Evolutionary conservation across 1,140 invertebrate species (phyloP).

Genomic region (Trichogramma pretiosum): DNA sequence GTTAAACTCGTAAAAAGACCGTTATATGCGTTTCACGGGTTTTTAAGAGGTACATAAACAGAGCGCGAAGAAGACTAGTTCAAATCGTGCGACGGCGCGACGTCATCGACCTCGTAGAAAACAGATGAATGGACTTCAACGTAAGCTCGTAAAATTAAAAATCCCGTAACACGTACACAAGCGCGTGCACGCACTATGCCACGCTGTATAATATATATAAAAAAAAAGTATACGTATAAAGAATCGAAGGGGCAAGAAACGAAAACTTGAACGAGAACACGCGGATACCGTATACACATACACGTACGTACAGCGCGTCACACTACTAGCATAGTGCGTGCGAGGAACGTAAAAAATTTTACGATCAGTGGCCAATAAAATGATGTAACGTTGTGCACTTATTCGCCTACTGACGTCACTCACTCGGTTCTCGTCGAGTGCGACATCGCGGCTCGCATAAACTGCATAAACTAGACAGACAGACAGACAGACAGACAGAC

Average conservation of each 20-base stretch:
- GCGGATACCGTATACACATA: too few relatives aligned
- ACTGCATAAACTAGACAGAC: constrained; percentile 35
- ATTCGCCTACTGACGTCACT: constrained; percentile 25
- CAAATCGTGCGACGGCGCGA: not conserved
- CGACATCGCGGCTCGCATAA: constrained; percentile 35
- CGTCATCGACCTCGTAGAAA: not conserved
- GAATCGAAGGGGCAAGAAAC: constrained; percentile 8
- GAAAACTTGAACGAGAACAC: too few relatives aligned
- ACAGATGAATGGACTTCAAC: constrained; percentile 18
- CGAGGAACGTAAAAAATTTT: constrained; percentile 43
- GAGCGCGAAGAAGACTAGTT: too few relatives aligned
- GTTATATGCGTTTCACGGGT: not conserved
- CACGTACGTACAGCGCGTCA: too few relatives aligned
- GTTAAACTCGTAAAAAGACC: not conserved
- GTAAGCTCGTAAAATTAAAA: constrained; percentile 20
- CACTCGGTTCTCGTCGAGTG: constrained; percentile 32
- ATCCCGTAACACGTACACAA: too few relatives aligned
- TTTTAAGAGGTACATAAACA: constrained; percentile 11
- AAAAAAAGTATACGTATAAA: too few relatives aligned
- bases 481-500: constrained; percentile 24
- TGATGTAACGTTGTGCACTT: constrained; percentile 37
- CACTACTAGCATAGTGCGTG: constrained; percentile 4
- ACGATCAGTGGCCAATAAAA: constrained; percentile 45
- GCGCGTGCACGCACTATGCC: not conserved
- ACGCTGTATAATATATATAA: too few relatives aligned